Evolutionary conservation across 1,140 invertebrate genomes (phyloP).

Genomic region (Drepana arcuata): DNA sequence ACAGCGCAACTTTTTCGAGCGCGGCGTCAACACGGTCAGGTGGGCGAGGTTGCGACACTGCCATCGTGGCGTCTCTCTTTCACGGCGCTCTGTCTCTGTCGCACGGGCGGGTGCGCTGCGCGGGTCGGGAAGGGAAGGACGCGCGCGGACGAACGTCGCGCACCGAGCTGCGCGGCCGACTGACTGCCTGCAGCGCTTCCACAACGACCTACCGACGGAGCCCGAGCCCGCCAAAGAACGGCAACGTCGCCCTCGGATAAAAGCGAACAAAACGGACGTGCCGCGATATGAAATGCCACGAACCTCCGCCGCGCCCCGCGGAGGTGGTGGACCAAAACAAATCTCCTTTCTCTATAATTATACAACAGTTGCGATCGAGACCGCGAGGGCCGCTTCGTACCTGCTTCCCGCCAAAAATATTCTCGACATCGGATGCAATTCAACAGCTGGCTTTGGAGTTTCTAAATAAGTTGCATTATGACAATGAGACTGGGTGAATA

Average conservation of each 20-base stretch:
- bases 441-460: too few species aligned
- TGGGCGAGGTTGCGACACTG: slow-evolving; percentile 70
- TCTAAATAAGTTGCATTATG: too few species aligned
- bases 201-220: slow-evolving; percentile 31
- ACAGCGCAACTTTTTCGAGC: slow-evolving; percentile 69
- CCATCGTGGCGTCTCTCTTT: slow-evolving; percentile 50
- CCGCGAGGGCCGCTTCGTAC: slow-evolving; percentile 24
- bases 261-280: slow-evolving; percentile 55
- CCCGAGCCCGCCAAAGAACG: slow-evolving; percentile 28
- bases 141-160: slow-evolving; percentile 61
- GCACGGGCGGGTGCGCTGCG: slow-evolving; percentile 37
- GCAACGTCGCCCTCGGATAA: slow-evolving; percentile 54
- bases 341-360: slow-evolving; percentile 70
- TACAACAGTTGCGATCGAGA: slow-evolving; percentile 48
- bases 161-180: slow-evolving; percentile 62
- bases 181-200: slow-evolving; percentile 45
- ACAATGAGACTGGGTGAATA: too few species aligned
- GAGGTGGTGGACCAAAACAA: slow-evolving; percentile 66
- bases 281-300: slow-evolving; percentile 58
- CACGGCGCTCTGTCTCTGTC: slow-evolving; percentile 31
- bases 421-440: too few species aligned
- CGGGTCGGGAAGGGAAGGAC: slow-evolving; percentile 39
- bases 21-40: slow-evolving; percentile 69
- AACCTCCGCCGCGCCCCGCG: slow-evolving; percentile 46
- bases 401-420: slow-evolving; percentile 32